These are phyloP conservation scores for Neotoxoptera formosana DNA, from an alignment of 1,140 invertebrate genomes.

Conservation along the genomic window DNA sequence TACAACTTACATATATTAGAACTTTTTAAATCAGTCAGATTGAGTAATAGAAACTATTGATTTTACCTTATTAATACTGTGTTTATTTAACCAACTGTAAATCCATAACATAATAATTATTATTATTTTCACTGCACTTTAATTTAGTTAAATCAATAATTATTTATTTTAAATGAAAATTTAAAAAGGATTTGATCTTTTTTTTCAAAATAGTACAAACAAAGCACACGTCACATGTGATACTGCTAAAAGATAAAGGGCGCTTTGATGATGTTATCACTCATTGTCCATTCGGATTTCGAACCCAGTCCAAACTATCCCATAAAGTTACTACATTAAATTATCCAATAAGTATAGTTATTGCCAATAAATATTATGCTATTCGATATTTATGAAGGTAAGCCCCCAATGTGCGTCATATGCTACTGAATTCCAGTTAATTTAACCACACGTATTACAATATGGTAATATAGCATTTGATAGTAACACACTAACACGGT, in stretches of 20 bases:
- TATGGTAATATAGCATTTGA: neutral
- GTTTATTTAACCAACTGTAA: neutral
- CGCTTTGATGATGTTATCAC: neutral
- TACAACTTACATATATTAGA: neutral
- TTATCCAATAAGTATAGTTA: neutral
- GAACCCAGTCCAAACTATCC: neutral
- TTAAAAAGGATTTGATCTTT: neutral
- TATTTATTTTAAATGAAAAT: neutral
- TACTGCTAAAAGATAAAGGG: neutral
- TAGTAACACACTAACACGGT: too few species aligned
- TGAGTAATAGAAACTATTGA: neutral
- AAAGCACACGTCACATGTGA: neutral
- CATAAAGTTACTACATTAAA: neutral
- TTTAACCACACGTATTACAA: neutral
- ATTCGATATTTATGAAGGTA: neutral
- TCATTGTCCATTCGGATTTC: neutral
- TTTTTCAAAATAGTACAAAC: neutral
- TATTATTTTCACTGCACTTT: neutral
- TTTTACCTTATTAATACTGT: neutral
- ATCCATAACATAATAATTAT: neutral
- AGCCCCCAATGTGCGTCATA: neutral
- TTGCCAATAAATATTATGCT: neutral
- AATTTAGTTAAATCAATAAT: neutral
- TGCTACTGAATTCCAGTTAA: neutral
- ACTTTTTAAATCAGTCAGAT: neutral